Percentiles rank a stretch among this genome's conserved stretches.
Conservation (phyloP, 2,888 invertebrate species). For the Eupeodes latifasciatus region DNA sequence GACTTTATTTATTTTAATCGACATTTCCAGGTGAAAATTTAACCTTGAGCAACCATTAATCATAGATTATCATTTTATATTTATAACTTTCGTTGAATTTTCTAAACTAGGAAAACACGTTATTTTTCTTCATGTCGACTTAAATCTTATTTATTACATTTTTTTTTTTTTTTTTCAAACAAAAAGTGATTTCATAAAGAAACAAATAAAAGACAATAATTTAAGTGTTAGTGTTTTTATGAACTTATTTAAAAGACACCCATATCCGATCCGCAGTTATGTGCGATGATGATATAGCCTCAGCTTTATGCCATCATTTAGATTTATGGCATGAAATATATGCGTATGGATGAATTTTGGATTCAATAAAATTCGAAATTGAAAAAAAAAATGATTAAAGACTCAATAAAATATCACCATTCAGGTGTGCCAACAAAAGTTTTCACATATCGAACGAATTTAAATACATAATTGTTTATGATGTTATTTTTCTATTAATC, state of each 20-base stretch:
- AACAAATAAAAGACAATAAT: neutral
- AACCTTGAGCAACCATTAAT: slow-evolving; percentile 22
- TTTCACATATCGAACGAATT: slow-evolving; percentile 32
- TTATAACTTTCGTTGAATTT: slow-evolving; percentile 6
- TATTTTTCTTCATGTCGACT: neutral
- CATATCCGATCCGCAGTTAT: neutral
- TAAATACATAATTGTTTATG: slow-evolving; percentile 58
- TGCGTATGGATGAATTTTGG: neutral
- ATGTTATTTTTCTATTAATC: slow-evolving; percentile 19
- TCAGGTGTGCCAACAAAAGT: slow-evolving; percentile 35
- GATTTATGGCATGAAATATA: slow-evolving; percentile 3
- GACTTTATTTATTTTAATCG: neutral
- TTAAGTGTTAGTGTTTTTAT: neutral
- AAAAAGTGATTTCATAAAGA: neutral
- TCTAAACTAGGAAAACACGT: neutral
- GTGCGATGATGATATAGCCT: neutral
- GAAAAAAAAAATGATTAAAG: slow-evolving; percentile 24
- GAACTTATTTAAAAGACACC: slow-evolving; percentile 29
- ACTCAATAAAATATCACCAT: slow-evolving; percentile 24
- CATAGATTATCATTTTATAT: neutral
- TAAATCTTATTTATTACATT: neutral
- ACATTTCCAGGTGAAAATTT: slow-evolving; percentile 18
- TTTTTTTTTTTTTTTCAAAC: neutral
- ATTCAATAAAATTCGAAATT: slow-evolving; percentile 7
- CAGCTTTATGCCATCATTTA: neutral